Evolutionary conservation across 2,888 invertebrate species (phyloP).

Genomic region (Entomobrya proxima): DNA sequence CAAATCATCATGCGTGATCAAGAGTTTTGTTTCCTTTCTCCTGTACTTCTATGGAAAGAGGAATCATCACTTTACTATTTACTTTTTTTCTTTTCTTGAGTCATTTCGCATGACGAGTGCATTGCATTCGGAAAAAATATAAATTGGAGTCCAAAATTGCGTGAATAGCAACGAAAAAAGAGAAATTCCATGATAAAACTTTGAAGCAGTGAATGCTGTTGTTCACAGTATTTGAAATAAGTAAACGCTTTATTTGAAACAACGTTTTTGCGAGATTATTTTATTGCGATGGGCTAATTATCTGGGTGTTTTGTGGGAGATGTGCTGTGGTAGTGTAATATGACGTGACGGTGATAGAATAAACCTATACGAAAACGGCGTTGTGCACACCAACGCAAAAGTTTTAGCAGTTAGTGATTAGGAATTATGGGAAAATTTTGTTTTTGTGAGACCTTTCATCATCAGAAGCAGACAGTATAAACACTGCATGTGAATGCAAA

Average conservation of each 20-base stretch:
- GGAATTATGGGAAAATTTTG: slow-evolving; percentile 37
- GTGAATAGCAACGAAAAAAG: slow-evolving; percentile 4
- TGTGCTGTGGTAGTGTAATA: background rate
- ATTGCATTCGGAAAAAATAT: background rate
- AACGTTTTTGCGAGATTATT: background rate
- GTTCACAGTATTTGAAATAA: background rate
- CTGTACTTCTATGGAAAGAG: background rate
- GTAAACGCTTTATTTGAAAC: background rate
- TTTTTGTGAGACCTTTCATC: slow-evolving; percentile 24
- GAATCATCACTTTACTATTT: background rate
- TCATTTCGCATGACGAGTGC: background rate
- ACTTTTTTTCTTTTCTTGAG: background rate
- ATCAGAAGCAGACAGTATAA: background rate
- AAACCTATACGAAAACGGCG: background rate
- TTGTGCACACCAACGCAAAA: background rate
- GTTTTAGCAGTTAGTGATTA: background rate
- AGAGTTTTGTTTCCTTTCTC: slow-evolving; percentile 18
- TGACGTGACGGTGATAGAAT: background rate
- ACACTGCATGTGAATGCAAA: background rate
- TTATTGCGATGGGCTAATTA: slow-evolving; percentile 29
- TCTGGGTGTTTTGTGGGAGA: background rate
- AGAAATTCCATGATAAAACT: background rate
- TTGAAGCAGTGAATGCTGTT: background rate
- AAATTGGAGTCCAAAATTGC: background rate
- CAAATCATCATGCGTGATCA: slow-evolving; percentile 23